Evolutionary conservation across 2,113 vertebrate genomes (phyloP).

Genomic region (Mormoops blainvillei): DNA sequence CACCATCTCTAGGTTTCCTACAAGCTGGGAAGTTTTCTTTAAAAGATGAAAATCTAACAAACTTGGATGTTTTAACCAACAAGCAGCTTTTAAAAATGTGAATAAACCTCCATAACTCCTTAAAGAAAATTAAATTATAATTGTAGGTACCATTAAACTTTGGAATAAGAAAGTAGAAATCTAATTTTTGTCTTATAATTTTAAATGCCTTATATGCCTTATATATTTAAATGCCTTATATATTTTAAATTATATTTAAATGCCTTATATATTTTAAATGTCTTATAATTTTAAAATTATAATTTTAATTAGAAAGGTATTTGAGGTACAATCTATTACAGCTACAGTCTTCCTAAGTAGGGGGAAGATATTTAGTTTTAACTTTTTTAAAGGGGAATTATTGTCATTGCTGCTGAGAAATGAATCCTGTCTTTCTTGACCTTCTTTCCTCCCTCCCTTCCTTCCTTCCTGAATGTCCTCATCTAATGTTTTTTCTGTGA

Average conservation of each 20-base stretch:
- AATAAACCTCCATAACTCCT: not conserved
- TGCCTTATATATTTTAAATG: not conserved
- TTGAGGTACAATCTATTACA: not conserved
- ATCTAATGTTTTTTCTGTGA: constrained; percentile 45
- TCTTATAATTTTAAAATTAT: not conserved
- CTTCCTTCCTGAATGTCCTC: constrained; percentile 56
- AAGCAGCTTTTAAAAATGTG: not conserved
- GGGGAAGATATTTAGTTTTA: not conserved
- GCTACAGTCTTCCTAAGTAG: not conserved
- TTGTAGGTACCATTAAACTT: not conserved
- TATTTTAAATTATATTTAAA: too few relatives aligned
- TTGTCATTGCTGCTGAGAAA: constrained; percentile 34
- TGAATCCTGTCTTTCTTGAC: constrained; percentile 56
- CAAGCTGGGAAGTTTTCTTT: not conserved
- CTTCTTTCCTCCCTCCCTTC: constrained; percentile 69
- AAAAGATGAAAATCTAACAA: not conserved
- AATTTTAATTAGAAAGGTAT: not conserved
- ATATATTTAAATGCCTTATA: not conserved
- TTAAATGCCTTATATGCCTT: not conserved
- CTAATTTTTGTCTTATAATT: not conserved
- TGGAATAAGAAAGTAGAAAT: not conserved
- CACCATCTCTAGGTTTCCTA: not conserved
- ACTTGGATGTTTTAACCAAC: not conserved
- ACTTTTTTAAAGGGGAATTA: not conserved
- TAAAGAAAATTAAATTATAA: not conserved